phyloP scores from a whole-genome alignment of 1,140 invertebrate genomes.

The Phenacoccus solenopsis region DNA sequence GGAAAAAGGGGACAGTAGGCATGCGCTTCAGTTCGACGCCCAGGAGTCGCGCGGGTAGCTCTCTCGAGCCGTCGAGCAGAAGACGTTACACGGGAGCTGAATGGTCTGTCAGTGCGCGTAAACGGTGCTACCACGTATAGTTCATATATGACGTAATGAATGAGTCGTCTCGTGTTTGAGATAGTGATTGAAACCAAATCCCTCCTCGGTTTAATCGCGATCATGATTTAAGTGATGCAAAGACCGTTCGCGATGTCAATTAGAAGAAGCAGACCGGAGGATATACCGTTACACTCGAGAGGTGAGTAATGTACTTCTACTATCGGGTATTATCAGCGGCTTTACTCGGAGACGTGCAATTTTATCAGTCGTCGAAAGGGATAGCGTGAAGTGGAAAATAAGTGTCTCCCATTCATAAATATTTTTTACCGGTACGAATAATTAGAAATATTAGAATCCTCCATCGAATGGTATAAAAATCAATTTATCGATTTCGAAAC shows the following conservation, averaged over 20 bases:
- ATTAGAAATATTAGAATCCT: too few relatives aligned
- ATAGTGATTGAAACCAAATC: not conserved
- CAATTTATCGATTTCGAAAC: too few relatives aligned
- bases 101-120: not conserved
- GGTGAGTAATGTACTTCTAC: not conserved
- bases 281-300: not conserved
- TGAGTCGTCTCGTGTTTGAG: not conserved
- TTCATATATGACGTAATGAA: not conserved
- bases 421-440: too few relatives aligned
- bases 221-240: not conserved
- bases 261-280: conserved; percentile 3
- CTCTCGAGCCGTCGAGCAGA: not conserved
- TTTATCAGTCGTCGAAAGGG: too few relatives aligned
- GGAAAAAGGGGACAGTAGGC: conserved; percentile 1
- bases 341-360: too few relatives aligned
- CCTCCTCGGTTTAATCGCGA: too few relatives aligned
- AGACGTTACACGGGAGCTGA: conserved; percentile 5
- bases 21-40: not conserved
- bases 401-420: too few relatives aligned
- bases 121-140: not conserved
- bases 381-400: too few relatives aligned
- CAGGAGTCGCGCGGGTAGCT: conserved; percentile 11
- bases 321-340: too few relatives aligned
- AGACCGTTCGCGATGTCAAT: conserved; percentile 5
- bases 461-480: too few relatives aligned